A percentile compares a stretch with the other conserved stretches of the same genome.
These are phyloP conservation scores for Thaumatotibia leucotreta DNA, from an alignment of 1,140 invertebrate species.

Conservation along the genomic window DNA sequence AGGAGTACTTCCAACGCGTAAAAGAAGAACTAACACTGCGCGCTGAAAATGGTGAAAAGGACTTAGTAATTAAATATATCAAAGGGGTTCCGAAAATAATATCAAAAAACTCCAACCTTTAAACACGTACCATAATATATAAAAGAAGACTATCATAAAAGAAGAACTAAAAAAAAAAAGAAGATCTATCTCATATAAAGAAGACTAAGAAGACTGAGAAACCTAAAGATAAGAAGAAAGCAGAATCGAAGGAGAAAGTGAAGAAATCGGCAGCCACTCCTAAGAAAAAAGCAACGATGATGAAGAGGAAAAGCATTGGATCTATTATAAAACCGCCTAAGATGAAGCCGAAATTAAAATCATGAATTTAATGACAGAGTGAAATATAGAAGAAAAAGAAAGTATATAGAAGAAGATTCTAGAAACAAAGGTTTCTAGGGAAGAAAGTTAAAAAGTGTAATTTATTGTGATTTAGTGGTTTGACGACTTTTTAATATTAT, in stretches of 20 bases:
- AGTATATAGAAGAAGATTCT: too few relatives aligned
- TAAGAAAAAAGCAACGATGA: slow-evolving; percentile 43
- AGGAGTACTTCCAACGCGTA: not conserved
- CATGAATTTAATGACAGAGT: too few relatives aligned
- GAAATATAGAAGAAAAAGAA: too few relatives aligned
- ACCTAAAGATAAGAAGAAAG: slow-evolving; percentile 15
- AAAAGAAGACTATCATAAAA: too few relatives aligned
- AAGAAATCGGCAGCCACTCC: slow-evolving; percentile 29
- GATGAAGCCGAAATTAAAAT: slow-evolving; percentile 48
- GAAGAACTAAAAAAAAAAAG: too few relatives aligned
- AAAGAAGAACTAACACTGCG: slow-evolving; percentile 17
- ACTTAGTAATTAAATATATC: slow-evolving; percentile 23
- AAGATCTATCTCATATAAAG: too few relatives aligned
- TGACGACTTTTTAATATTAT: too few relatives aligned
- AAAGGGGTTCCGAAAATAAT: slow-evolving; percentile 21
- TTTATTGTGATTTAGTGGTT: too few relatives aligned
- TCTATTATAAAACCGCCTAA: slow-evolving; percentile 61
- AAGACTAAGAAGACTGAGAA: slow-evolving; percentile 18
- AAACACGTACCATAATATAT: not conserved
- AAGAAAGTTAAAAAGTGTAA: too few relatives aligned
- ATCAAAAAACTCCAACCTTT: slow-evolving; percentile 24
- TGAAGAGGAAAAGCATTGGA: slow-evolving; percentile 63
- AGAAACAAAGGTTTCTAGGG: too few relatives aligned
- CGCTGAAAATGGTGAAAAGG: slow-evolving; percentile 14
- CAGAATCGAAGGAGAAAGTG: slow-evolving; percentile 17